Base-by-base conservation (phyloP, 2,797 vertebrate genomes). In the Pangasius krempfi region DNA sequence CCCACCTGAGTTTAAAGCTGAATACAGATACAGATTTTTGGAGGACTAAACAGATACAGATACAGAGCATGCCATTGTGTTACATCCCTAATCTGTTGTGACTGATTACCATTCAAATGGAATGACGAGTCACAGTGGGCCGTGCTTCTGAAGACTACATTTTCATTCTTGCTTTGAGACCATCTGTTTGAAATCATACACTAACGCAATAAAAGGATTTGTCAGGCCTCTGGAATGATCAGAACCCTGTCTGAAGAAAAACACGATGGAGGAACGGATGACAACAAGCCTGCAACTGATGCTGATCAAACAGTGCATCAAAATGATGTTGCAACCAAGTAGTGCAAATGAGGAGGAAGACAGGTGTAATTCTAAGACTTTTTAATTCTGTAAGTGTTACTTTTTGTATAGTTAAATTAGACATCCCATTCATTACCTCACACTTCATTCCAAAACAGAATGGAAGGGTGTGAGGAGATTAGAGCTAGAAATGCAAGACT, bases 331-430 rank as follows among this genome's bases (percentile, higher is more conserved):
- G 47, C 72, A 78, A 30, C 78, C 3, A 73, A 75, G 58, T 62
- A 44, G 58, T 44, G 22, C 13, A 62, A n/a, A 62, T 47, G 58
- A 82, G 25, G 12, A 47, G 16, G 10, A 62, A 73, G 33, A 27
- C 22, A 66, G 25, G 81, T 76, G 47, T 33, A 25, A 44, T 58
- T 66, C 18, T 20, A 78, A 68, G 68, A 86, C 83, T 86, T 84
- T 78, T 54, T 52, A n/a, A 78, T 30, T 82, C 58, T 83, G 66
- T 83, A 78, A 50, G 37, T 54, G 64, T 82, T 82, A 81, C 79
- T 83, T 2, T 88, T 87, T 83, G 83, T 50, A 80, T 60, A 83
- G 85, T 72, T 88, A 73, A 86, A 83, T 75, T 86, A 88, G 73
- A 89, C 81, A 81, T 86, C 60, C 78, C 47, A 70, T 79, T 85